Evolutionary conservation across 2,888 invertebrate genomes (phyloP), one percentile per base, ranked within the genome.

Genomic region (Allacma fusca): DNA sequence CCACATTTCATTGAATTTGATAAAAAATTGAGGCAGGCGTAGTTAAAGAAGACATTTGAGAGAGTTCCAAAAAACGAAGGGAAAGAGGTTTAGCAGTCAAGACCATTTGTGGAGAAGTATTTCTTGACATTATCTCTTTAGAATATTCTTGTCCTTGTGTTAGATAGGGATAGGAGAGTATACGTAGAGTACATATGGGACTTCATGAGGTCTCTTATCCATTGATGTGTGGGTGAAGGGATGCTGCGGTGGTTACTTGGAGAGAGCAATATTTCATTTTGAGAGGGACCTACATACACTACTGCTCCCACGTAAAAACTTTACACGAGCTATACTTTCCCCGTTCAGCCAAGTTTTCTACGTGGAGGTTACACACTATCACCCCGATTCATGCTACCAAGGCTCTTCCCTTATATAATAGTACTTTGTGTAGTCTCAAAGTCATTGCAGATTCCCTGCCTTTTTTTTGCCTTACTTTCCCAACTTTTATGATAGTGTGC

Each of bases 221-320:
- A 50, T n/a, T 50, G 9, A 50, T 50, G 50, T 1, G 50, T 19
- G 19, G 19, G 50, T 12, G 50, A 50, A 12, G 50, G n/a, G 2
- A 50, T 50, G n/a, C 7, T 9, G 5, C 1, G 16, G 2, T 50
- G 19, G 1, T 50, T 5, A 16, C 7, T 9, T 34, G 34, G 50
- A 50, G 16, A 50, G 50, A 50, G 50, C 50, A 50, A 50, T 50
- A 19, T 50, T 50, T 50, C 50, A 50, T 50, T 19, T 50, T n/a
- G 16, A n/a, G 50, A 50, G 16, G 50, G 16, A 16, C 19, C 19
- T n/a, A 5, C 50, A 50, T 40, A 40, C 50, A 50, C 50, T 50
- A 50, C 50, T 50, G 50, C 34, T 12, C 50, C 7, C 50, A 50
- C 50, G 9, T 34, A 34, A 34, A 34, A 34, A 7, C 34, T 34